Evolutionary conservation across 1,140 invertebrate genomes (phyloP).

Genomic region (Drosophila melanogaster): DNA sequence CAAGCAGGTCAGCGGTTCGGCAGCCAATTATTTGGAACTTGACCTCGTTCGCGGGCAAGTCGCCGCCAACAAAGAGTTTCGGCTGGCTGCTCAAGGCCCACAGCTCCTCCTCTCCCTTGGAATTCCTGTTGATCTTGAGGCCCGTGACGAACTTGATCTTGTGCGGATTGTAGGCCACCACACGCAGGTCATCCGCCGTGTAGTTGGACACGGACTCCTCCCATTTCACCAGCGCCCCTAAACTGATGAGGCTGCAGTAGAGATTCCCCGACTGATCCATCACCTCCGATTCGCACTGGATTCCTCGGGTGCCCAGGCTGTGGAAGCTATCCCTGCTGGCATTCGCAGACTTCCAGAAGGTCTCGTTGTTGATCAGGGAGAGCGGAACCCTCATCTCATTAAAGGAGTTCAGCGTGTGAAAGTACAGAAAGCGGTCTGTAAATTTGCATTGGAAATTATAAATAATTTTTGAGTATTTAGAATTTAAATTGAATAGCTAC

Average conservation of each 20-base stretch:
- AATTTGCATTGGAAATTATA: neutral
- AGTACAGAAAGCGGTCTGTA: slow-evolving; percentile 87
- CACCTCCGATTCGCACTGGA: slow-evolving; percentile 86
- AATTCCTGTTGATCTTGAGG: slow-evolving; percentile 87
- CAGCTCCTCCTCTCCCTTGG: slow-evolving; percentile 84
- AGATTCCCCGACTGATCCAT: slow-evolving; percentile 87
- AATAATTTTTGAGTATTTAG: neutral
- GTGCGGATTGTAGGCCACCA: slow-evolving; percentile 84
- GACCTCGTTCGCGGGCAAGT: slow-evolving; percentile 85
- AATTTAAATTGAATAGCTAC: neutral
- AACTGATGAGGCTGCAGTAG: slow-evolving; percentile 74
- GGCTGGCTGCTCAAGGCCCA: slow-evolving; percentile 87
- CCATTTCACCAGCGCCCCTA: slow-evolving; percentile 65
- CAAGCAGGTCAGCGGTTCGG: slow-evolving; percentile 68
- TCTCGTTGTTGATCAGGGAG: slow-evolving; percentile 87
- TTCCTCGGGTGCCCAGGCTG: slow-evolving; percentile 65
- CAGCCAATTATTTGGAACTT: slow-evolving; percentile 89
- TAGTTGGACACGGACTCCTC: slow-evolving; percentile 52
- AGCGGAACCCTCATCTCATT: slow-evolving; percentile 89
- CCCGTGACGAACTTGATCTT: slow-evolving; percentile 89
- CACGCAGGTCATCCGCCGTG: slow-evolving; percentile 59
- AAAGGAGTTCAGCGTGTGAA: slow-evolving; percentile 90
- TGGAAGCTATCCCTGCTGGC: slow-evolving; percentile 32
- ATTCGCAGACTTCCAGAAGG: slow-evolving; percentile 58
- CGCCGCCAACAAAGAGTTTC: slow-evolving; percentile 85